phyloP scores from a whole-genome alignment of 2,797 vertebrate species.

The Megalops cyprinoides region DNA sequence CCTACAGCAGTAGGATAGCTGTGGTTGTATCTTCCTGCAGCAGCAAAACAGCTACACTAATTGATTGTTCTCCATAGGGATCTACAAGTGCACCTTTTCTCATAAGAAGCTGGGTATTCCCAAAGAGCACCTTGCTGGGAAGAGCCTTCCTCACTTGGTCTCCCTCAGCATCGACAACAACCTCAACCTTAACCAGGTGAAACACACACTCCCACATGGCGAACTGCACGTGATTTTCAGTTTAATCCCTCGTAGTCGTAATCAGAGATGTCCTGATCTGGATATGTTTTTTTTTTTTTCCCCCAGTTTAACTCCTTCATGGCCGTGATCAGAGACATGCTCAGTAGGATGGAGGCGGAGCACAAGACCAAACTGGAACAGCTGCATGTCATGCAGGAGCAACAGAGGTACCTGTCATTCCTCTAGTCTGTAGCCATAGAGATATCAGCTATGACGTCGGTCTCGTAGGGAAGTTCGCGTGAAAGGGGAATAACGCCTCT shows the following conservation, averaged over 20 bases:
- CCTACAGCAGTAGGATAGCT: not conserved
- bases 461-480: not conserved
- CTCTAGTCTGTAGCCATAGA: not conserved
- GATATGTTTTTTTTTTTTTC: conserved; percentile 46
- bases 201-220: conserved; percentile 16
- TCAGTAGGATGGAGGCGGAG: conserved; percentile 89
- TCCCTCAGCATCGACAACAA: conserved; percentile 97
- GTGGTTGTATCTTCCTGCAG: not conserved
- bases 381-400: conserved; percentile 95
- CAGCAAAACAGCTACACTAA: not conserved
- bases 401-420: conserved; percentile 84
- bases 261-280: not conserved
- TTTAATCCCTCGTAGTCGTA: not conserved
- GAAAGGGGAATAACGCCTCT: not conserved
- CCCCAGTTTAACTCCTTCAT: conserved; percentile 99
- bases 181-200: conserved; percentile 97
- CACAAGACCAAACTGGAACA: conserved; percentile 98
- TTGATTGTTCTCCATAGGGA: conserved; percentile 73
- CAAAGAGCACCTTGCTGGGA: conserved; percentile 93
- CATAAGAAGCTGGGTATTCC: conserved; percentile 98
- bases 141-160: conserved; percentile 92
- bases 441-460: not conserved
- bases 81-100: conserved; percentile 98
- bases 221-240: not conserved
- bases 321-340: conserved; percentile 95